Conservation (phyloP, 2,797 vertebrate species). For the Lophotriccus pileatus region DNA sequence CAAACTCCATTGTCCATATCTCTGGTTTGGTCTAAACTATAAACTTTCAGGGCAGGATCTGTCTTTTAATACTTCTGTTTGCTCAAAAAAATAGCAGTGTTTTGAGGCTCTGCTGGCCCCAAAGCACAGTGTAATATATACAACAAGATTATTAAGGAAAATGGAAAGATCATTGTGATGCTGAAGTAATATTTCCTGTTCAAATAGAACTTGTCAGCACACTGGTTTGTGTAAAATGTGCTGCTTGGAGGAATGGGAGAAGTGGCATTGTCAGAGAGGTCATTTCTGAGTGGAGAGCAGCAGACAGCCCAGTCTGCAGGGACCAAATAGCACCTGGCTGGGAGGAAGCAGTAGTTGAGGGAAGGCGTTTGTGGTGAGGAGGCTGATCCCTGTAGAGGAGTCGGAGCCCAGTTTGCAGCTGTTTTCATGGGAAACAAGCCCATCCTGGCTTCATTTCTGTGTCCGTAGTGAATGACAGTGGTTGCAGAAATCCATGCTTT, state of each 20-base stretch:
- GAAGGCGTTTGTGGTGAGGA: neutral
- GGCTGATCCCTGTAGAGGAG: neutral
- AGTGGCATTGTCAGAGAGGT: fast-evolving
- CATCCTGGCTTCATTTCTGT: neutral
- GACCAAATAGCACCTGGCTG: neutral
- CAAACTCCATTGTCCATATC: neutral
- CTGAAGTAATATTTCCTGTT: neutral
- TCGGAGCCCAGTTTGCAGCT: neutral
- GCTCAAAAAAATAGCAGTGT: neutral
- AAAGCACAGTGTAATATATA: neutral
- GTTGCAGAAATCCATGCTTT: neutral
- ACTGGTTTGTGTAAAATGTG: neutral
- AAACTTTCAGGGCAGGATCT: neutral
- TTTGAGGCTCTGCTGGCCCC: neutral
- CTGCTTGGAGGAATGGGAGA: neutral
- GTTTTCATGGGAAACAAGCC: neutral
- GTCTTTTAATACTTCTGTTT: neutral
- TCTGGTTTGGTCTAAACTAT: neutral
- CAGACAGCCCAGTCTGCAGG: neutral
- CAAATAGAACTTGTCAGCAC: neutral
- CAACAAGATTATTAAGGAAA: neutral
- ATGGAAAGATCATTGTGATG: neutral
- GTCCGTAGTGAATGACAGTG: neutral
- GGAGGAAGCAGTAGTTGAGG: neutral
- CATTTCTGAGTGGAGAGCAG: neutral